Evolutionary conservation across 2,888 invertebrate genomes (phyloP).

Genomic region (Diploptera punctata): DNA sequence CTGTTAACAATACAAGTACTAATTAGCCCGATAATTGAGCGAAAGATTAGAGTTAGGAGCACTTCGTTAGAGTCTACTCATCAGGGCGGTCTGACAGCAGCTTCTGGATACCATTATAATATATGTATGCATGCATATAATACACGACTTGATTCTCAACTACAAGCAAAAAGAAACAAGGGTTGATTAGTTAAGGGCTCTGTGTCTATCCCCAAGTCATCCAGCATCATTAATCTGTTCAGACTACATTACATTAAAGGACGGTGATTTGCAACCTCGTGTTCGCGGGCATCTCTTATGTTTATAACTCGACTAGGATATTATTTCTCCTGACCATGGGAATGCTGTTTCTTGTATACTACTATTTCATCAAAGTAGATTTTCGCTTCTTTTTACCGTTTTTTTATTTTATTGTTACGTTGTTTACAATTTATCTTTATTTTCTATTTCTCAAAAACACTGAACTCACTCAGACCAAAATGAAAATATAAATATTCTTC

Average conservation of each 20-base stretch:
- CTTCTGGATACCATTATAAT: constrained; percentile 28
- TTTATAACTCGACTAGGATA: too few relatives aligned
- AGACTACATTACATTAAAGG: constrained; percentile 11
- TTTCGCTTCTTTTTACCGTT: too few relatives aligned
- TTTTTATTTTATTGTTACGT: too few relatives aligned
- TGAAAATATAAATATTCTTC: too few relatives aligned
- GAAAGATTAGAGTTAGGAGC: constrained; percentile 9
- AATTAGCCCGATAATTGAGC: constrained; percentile 36
- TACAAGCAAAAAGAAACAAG: constrained; percentile 23
- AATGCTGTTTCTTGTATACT: too few relatives aligned
- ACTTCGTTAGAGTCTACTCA: constrained; percentile 17
- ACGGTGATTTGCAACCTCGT: too few relatives aligned
- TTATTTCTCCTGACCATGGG: too few relatives aligned
- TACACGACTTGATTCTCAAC: constrained; percentile 31
- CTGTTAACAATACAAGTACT: constrained; percentile 39
- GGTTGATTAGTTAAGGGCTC: constrained; percentile 35
- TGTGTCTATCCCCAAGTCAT: constrained; percentile 24
- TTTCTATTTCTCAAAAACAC: too few relatives aligned
- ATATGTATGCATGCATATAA: constrained; percentile 27
- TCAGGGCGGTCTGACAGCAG: constrained; percentile 17
- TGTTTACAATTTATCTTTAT: too few relatives aligned
- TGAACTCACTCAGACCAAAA: too few relatives aligned
- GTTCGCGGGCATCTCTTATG: too few relatives aligned
- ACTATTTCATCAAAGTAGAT: too few relatives aligned
- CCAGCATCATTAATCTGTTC: constrained; percentile 35